phyloP scores from a whole-genome alignment of 2,113 vertebrate species.

The Anas platyrhynchos region DNA sequence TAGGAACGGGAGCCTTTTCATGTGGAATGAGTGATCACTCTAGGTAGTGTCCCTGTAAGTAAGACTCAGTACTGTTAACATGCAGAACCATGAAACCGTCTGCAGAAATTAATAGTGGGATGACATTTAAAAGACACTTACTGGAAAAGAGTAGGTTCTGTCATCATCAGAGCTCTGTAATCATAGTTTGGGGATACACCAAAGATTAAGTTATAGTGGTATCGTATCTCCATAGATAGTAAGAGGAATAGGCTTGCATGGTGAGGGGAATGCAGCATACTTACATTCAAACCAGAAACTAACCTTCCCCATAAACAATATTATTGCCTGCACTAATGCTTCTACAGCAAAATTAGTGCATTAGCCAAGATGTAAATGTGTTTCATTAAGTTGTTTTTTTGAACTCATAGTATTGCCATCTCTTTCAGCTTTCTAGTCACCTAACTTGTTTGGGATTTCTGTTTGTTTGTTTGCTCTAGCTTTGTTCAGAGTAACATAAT shows the following conservation, averaged over 20 bases:
- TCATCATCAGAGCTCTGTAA: fast-evolving
- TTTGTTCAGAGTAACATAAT: neutral
- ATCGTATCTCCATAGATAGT: neutral
- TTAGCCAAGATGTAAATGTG: neutral
- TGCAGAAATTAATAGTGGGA: neutral
- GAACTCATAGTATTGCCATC: neutral
- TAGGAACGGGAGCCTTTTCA: neutral
- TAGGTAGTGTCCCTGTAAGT: neutral
- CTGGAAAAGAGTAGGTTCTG: neutral
- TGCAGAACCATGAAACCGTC: neutral
- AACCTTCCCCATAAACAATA: neutral
- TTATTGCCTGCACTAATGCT: neutral
- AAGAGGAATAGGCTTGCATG: neutral
- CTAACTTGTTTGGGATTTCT: neutral
- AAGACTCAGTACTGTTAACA: neutral
- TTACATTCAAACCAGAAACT: neutral
- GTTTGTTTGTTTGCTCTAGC: neutral
- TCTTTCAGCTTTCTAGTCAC: neutral
- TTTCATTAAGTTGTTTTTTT: neutral
- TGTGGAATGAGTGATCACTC: neutral
- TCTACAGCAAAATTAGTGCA: neutral
- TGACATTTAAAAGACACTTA: neutral
- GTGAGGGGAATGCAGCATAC: neutral
- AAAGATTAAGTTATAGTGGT: neutral
- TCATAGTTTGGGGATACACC: neutral